A percentile compares a stretch with the other conserved stretches of the same genome.
phyloP scores from a whole-genome alignment of 1,140 invertebrate genomes.

The Ceratina calcarata region DNA sequence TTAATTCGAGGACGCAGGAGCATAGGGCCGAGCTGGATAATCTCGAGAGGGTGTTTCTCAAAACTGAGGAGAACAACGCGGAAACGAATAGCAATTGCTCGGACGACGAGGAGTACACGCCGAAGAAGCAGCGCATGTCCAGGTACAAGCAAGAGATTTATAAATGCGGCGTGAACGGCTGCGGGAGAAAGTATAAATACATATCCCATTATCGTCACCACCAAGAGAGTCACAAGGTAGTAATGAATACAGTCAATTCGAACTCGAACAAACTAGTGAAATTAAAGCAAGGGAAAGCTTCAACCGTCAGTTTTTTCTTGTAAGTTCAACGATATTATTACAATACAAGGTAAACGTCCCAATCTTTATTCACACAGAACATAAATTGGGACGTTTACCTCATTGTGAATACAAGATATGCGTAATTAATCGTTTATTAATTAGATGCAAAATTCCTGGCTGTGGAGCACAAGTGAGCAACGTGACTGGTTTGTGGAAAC shows the following conservation, averaged over 20 bases:
- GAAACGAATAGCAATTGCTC: conserved; percentile 71
- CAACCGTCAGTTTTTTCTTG: conserved; percentile 78
- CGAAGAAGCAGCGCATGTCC: conserved; percentile 79
- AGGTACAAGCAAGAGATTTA: conserved; percentile 77
- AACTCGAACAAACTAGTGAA: conserved; percentile 67
- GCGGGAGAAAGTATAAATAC: conserved; percentile 79
- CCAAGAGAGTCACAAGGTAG: conserved; percentile 77
- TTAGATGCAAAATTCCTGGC: conserved; percentile 77
- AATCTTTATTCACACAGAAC: background rate
- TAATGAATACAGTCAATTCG: conserved; percentile 62
- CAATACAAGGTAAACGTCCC: background rate
- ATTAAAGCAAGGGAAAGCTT: conserved; percentile 73
- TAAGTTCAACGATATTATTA: conserved; percentile 59
- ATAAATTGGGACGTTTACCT: too few relatives aligned
- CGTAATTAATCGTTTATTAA: conserved; percentile 18
- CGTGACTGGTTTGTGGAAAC: conserved; percentile 76
- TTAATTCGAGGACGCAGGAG: conserved; percentile 67
- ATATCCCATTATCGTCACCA: conserved; percentile 79
- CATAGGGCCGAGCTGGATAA: conserved; percentile 75
- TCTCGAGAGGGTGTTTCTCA: conserved; percentile 72
- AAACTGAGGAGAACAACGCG: conserved; percentile 63
- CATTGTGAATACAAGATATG: too few relatives aligned
- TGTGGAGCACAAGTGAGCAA: conserved; percentile 76
- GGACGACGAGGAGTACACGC: conserved; percentile 78
- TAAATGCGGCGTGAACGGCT: conserved; percentile 75